These are phyloP conservation scores for Orientallactaga sibirica DNA, from an alignment of 2,797 vertebrate genomes.

Conservation along the genomic window DNA sequence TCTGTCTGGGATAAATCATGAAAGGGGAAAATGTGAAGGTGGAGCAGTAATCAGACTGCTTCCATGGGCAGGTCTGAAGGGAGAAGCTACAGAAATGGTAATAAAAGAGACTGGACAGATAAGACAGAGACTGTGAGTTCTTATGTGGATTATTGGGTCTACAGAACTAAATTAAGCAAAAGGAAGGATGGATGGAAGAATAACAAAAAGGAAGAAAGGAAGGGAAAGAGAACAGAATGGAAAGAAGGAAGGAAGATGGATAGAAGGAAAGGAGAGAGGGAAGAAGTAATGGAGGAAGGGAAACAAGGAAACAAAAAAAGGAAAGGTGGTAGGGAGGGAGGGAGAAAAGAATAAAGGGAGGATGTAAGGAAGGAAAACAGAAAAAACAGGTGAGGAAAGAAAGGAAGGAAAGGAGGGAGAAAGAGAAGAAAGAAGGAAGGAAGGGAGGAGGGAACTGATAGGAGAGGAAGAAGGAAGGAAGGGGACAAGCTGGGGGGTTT, in stretches of 20 bases:
- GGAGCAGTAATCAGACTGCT: neutral
- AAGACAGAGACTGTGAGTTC: accelerated
- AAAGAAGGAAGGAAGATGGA: too few relatives aligned
- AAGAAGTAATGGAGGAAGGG: too few relatives aligned
- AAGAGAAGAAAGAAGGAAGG: too few relatives aligned
- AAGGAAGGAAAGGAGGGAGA: too few relatives aligned
- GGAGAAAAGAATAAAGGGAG: too few relatives aligned
- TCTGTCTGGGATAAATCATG: neutral
- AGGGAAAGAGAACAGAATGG: too few relatives aligned
- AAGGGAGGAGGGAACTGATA: too few relatives aligned
- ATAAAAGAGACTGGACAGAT: neutral
- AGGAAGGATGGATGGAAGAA: neutral
- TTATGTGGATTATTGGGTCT: neutral
- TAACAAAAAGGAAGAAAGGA: too few relatives aligned
- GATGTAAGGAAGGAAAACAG: neutral
- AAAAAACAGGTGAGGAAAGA: too few relatives aligned
- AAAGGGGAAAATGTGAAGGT: neutral
- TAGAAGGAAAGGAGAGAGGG: neutral
- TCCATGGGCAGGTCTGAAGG: neutral
- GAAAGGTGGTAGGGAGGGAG: neutral
- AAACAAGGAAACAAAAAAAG: neutral
- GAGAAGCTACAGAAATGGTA: neutral
- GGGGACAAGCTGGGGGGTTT: neutral
- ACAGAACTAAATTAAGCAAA: neutral
- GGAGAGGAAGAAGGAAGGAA: too few relatives aligned